A percentile compares a stretch with the other conserved stretches of the same genome.
Evolutionary conservation across 2,113 vertebrate genomes (phyloP).

Genomic region (Periophthalmodon schlosseri): DNA sequence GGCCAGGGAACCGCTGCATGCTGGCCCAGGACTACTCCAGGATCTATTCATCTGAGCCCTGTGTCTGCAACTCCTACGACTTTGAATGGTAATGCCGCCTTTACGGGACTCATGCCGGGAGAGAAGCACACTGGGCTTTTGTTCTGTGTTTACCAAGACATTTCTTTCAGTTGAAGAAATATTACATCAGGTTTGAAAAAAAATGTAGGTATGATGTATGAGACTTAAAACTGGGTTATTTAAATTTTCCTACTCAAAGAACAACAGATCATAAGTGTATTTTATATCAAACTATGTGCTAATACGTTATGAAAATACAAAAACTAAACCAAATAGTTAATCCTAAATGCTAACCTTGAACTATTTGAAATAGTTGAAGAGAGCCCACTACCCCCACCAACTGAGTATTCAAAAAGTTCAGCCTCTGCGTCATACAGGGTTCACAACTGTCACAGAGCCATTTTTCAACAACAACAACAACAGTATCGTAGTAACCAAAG

Average conservation of each 20-base stretch:
- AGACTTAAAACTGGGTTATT: conserved; percentile 8
- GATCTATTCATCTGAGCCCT: conserved; percentile 88
- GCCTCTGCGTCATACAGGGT: no score
- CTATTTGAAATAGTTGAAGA: no score
- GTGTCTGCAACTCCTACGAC: conserved; percentile 87
- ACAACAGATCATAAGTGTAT: not conserved
- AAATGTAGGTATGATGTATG: conserved; percentile 28
- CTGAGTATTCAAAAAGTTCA: no score
- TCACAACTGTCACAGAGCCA: no score
- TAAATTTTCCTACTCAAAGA: not conserved
- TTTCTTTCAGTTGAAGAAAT: conserved; percentile 18
- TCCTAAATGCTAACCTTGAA: no score
- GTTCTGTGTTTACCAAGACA: conserved; percentile 41
- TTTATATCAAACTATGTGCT: not conserved
- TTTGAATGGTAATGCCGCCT: conserved; percentile 87
- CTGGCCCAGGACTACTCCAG: conserved; percentile 84
- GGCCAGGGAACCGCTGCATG: conserved; percentile 87
- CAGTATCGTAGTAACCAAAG: no score
- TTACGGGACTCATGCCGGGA: conserved; percentile 13
- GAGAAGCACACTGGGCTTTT: conserved; percentile 3
- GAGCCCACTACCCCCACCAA: no score
- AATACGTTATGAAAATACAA: no score
- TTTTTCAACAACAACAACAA: no score
- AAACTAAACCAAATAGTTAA: not conserved
- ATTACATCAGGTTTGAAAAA: conserved; percentile 15